Base-by-base conservation (phyloP, 2,888 invertebrate genomes). In the Polydesmus complanatus region DNA sequence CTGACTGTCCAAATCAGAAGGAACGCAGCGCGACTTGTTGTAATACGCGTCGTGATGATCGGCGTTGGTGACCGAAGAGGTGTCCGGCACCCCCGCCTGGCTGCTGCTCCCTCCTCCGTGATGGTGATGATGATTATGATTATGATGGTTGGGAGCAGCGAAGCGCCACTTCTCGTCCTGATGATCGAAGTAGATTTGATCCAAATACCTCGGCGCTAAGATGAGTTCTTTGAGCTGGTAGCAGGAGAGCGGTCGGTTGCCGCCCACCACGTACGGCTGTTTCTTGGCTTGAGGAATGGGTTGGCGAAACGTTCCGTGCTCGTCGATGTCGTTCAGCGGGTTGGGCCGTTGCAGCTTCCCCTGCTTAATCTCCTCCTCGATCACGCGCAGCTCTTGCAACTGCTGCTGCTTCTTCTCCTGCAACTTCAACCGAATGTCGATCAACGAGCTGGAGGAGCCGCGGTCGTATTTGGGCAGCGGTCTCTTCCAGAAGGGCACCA, bases 401-500 rank as follows among this genome's bases (percentile, higher is more conserved):
- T 91, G 90, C 65, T 90, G 88, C 69, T 88, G 86, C 68, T 89
- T 89, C 71, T 91, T 90, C 71, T 89, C 89, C 70, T 88, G 86
- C 0, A 90, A 76, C 71, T 90, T 90, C 68, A 88, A 88, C 64
- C 88, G 86, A 64, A 90, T 90, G 72, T 89, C 88, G 37, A 88
- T 85, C 14, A 86, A 79, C 5, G 86, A 85, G 1, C 82, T 81
- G 0, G 84, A 82, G 68, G 83, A 83, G 21, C 60, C 63, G 3
- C n/a, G 5, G 51, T 21, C 22, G 48, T 84, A 85, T 23, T 67
- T 65, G 3, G 68, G 67, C 18, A 68, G 65, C 1, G 68, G 66
- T 27, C 68, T 64, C 61, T 71, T 70, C 72, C 72, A 72, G 59
- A 72, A 72, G 1, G 71, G 69, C 50, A 68, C 61, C 2, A 67